Percentiles rank a stretch among this genome's conserved stretches.
phyloP scores from a whole-genome alignment of 2,113 vertebrate genomes.

The Psittacara wagleri region DNA sequence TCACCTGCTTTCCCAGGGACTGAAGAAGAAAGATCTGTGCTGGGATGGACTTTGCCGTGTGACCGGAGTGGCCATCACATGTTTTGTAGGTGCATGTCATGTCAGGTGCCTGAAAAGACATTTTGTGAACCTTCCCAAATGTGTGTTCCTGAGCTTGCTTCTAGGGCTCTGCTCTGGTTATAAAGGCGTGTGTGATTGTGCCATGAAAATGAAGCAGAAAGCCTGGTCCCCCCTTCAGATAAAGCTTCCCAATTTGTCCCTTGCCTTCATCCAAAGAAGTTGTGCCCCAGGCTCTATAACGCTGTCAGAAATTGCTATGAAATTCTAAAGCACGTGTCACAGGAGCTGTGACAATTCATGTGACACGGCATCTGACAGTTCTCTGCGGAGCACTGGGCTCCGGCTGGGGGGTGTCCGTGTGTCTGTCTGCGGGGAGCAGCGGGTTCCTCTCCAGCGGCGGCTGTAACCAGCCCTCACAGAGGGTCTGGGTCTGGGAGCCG shows the following conservation, averaged over 20 bases:
- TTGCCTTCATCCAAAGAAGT: background rate
- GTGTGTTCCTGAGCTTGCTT: background rate
- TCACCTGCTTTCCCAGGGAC: background rate
- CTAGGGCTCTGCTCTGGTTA: background rate
- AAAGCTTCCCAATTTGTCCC: background rate
- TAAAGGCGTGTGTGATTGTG: background rate
- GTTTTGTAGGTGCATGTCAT: background rate
- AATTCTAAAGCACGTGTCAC: background rate
- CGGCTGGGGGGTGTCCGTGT: background rate
- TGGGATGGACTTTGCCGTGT: background rate
- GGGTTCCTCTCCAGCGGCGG: background rate
- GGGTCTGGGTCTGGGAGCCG: background rate
- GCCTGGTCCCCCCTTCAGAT: background rate
- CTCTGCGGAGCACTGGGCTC: background rate
- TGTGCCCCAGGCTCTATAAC: background rate
- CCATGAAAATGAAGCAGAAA: background rate
- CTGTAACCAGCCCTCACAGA: background rate
- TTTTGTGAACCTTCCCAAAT: background rate
- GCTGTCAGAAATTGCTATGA: conserved; percentile 10
- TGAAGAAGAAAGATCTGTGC: background rate
- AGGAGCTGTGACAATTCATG: conserved; percentile 10
- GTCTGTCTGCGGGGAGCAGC: background rate
- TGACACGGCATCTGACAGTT: conserved; percentile 11
- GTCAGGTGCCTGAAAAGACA: background rate
- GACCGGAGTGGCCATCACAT: background rate